Conservation (phyloP, 2,888 invertebrate genomes). For the Deilephila porcellus region DNA sequence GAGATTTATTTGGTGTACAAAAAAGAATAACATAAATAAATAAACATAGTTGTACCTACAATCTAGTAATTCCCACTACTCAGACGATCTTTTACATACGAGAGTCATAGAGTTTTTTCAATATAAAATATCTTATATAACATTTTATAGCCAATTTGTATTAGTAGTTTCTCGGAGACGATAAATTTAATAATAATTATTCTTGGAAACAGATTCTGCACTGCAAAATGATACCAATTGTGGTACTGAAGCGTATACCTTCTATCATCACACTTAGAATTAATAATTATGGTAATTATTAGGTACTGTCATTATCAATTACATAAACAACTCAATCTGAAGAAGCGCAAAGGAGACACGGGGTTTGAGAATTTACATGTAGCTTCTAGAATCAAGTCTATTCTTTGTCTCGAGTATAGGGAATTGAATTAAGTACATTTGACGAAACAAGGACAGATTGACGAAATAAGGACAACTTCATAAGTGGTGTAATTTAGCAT, state of each 20-base stretch:
- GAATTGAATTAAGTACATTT: conserved; percentile 26
- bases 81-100: no score
- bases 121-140: no score
- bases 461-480: conserved; percentile 23
- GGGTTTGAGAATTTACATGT: neutral
- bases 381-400: neutral
- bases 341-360: neutral
- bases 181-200: neutral
- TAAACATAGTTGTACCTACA: no score
- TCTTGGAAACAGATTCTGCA: neutral
- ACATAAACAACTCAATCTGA: conserved; percentile 4
- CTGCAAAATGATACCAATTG: conserved; percentile 4
- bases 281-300: conserved; percentile 6
- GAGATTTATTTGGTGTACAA: no score
- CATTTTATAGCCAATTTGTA: no score
- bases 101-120: no score
- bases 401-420: neutral
- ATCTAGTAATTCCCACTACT: no score
- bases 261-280: neutral
- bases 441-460: conserved; percentile 23
- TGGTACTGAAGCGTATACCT: neutral
- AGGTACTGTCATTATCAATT: conserved; percentile 13
- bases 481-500: conserved; percentile 45
- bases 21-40: no score
- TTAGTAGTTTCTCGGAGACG: neutral